These are phyloP conservation scores for Tachina fera DNA, from an alignment of 2,888 invertebrate species.

Conservation along the genomic window DNA sequence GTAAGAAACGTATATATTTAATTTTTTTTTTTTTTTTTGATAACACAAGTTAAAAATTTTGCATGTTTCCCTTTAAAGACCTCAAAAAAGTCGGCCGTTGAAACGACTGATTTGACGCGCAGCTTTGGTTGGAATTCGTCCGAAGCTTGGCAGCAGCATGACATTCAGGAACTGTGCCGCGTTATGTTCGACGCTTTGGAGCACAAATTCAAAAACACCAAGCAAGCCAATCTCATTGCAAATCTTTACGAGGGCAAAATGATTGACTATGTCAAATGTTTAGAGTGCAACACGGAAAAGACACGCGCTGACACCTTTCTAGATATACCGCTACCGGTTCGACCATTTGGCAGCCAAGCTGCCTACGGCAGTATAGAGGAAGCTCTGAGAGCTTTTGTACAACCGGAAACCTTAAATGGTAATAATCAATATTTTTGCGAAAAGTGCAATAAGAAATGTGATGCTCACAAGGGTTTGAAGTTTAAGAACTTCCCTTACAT, in stretches of 20 bases:
- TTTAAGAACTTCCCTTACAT: conserved; percentile 94
- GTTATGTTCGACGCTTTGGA: conserved; percentile 96
- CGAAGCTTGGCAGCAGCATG: conserved; percentile 96
- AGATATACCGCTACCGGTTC: conserved; percentile 93
- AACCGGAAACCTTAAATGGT: conserved; percentile 91
- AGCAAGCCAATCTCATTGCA: conserved; percentile 91
- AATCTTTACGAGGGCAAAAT: conserved; percentile 90
- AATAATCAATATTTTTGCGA: conserved; percentile 95
- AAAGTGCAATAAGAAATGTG: conserved; percentile 92
- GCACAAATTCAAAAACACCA: conserved; percentile 91
- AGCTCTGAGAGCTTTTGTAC: conserved; percentile 91
- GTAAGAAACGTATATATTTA: conserved; percentile 78
- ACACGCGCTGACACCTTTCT: conserved; percentile 92
- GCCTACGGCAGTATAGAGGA: conserved; percentile 93
- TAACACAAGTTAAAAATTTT: background rate
- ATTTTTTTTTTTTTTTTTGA: background rate
- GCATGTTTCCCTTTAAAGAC: conserved; percentile 84
- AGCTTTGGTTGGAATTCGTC: conserved; percentile 96
- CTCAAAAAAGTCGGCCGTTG: conserved; percentile 89
- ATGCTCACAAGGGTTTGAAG: conserved; percentile 95
- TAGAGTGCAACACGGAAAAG: conserved; percentile 92
- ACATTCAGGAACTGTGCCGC: conserved; percentile 94
- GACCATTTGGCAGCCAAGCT: conserved; percentile 90
- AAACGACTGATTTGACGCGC: conserved; percentile 93
- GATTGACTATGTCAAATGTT: conserved; percentile 94